Percentiles rank a stretch among this genome's conserved stretches.
Conservation (phyloP, 2,113 vertebrate species). For the Lophochroa leadbeateri region DNA sequence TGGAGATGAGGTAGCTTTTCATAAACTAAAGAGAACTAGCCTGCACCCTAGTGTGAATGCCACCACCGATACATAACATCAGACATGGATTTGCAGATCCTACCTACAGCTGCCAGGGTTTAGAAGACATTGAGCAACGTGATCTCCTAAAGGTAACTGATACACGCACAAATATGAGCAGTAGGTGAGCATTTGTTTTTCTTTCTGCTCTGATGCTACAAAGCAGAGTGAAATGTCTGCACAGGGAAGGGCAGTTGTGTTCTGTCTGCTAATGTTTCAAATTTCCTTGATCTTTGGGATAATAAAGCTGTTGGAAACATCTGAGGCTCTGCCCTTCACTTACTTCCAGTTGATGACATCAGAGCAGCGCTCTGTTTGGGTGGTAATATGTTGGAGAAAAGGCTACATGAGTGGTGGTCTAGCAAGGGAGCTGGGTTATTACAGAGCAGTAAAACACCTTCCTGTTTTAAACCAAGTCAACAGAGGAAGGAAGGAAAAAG, state of each 20-base stretch:
- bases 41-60: neutral
- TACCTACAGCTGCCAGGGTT: neutral
- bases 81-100: neutral
- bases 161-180: neutral
- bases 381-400: neutral
- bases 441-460: neutral
- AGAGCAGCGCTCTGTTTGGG: neutral
- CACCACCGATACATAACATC: neutral
- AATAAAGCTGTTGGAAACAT: neutral
- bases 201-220: neutral
- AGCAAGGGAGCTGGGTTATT: neutral
- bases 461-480: neutral
- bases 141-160: neutral
- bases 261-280: neutral
- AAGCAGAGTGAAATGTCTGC: neutral
- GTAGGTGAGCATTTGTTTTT: neutral
- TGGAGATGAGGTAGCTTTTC: neutral
- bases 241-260: neutral
- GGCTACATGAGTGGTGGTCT: fast-evolving
- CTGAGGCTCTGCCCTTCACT: neutral
- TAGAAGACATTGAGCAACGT: neutral
- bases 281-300: neutral
- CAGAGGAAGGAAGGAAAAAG: neutral
- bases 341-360: neutral
- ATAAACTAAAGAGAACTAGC: neutral